These are phyloP conservation scores for Sphecodes monilicornis DNA, from an alignment of 2,888 invertebrate genomes.

Conservation along the genomic window DNA sequence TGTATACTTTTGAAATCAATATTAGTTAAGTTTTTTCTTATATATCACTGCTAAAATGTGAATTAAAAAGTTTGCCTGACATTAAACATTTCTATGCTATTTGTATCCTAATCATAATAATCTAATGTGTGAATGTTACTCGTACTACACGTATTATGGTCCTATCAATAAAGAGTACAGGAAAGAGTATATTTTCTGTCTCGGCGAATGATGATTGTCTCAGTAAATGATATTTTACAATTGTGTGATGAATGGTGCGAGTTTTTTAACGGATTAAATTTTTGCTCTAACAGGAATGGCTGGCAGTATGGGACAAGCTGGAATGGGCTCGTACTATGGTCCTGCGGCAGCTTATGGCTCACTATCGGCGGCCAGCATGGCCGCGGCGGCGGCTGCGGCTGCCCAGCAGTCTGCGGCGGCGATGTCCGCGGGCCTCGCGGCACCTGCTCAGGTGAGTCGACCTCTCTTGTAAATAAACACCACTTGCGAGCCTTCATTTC, in stretches of 20 bases:
- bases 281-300: constrained; percentile 88
- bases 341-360: constrained; percentile 90
- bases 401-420: constrained; percentile 88
- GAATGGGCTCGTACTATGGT: constrained; percentile 89
- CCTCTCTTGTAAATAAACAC: constrained; percentile 34
- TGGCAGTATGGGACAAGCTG: constrained; percentile 88
- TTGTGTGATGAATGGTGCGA: background rate
- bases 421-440: constrained; percentile 89
- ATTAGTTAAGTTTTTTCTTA: too few species aligned
- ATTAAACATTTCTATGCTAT: too few species aligned
- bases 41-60: too few species aligned
- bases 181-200: background rate
- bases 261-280: background rate
- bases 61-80: too few species aligned
- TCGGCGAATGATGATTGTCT: too few species aligned
- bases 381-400: constrained; percentile 90
- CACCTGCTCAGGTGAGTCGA: constrained; percentile 88
- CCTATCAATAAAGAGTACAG: background rate
- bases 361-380: constrained; percentile 89
- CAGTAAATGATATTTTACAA: background rate
- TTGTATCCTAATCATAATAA: too few species aligned
- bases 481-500: background rate
- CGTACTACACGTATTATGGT: background rate
- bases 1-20: too few species aligned
- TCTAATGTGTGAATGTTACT: background rate